Percentiles rank a stretch among this genome's conserved stretches.
Conservation (phyloP, 1,140 invertebrate species). For the Portunus trituberculatus region DNA sequence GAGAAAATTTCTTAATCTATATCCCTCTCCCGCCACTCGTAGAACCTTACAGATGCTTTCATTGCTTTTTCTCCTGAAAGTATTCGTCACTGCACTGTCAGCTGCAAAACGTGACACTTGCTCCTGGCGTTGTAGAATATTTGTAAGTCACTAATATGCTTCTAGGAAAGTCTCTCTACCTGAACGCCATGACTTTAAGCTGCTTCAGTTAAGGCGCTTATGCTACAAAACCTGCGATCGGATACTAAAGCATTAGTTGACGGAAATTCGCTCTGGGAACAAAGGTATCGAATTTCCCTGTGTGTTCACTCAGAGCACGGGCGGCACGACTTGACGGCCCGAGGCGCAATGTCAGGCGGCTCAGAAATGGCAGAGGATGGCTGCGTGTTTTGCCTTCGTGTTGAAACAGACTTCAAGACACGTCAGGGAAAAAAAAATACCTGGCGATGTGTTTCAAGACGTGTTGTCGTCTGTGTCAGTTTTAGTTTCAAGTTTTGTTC, state of each 20-base stretch:
- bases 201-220: constrained; percentile 8
- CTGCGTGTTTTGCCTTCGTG: no score
- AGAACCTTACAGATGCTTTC: no score
- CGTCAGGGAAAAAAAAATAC: no score
- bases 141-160: background rate
- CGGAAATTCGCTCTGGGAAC: background rate
- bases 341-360: background rate
- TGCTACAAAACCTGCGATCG: constrained; percentile 4
- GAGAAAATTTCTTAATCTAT: background rate
- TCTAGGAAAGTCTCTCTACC: background rate
- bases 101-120: background rate
- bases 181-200: background rate
- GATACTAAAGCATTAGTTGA: background rate
- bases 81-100: no score
- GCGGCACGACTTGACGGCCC: background rate
- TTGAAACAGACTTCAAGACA: no score
- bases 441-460: no score
- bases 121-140: background rate
- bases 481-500: no score
- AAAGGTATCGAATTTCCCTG: background rate
- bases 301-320: background rate
- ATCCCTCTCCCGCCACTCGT: no score
- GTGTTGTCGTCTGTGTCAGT: no score
- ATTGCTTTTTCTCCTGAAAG: no score
- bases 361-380: background rate